phyloP scores from a whole-genome alignment of 2,888 invertebrate species.

The Saturnia japonica region DNA sequence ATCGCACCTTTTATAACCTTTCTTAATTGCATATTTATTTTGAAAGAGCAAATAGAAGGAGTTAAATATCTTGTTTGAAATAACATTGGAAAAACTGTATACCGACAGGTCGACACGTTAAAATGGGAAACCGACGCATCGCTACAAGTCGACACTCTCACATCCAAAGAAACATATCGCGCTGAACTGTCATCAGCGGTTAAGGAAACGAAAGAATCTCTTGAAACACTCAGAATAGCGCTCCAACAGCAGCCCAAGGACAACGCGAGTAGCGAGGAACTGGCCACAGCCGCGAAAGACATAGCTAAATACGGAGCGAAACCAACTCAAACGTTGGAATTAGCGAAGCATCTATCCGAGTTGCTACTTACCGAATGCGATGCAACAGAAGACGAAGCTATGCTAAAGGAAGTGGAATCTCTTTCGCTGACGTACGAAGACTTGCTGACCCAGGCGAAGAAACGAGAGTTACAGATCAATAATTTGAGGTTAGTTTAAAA shows the following conservation, averaged over 20 bases:
- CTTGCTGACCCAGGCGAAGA: slow-evolving; percentile 86
- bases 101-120: slow-evolving; percentile 86
- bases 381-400: slow-evolving; percentile 85
- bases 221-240: slow-evolving; percentile 85
- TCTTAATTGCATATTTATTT: not conserved
- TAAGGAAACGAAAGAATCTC: slow-evolving; percentile 85
- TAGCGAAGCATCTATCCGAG: slow-evolving; percentile 90
- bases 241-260: slow-evolving; percentile 62
- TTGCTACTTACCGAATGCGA: slow-evolving; percentile 88
- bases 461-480: slow-evolving; percentile 88
- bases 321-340: slow-evolving; percentile 90
- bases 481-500: slow-evolving; percentile 86
- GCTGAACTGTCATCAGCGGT: slow-evolving; percentile 89
- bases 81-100: not conserved
- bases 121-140: slow-evolving; percentile 89
- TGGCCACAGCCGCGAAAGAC: slow-evolving; percentile 85
- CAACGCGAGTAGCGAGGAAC: slow-evolving; percentile 81
- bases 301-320: slow-evolving; percentile 89
- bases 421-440: slow-evolving; percentile 86
- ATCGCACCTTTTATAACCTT: no score
- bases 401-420: slow-evolving; percentile 84
- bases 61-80: not conserved
- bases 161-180: slow-evolving; percentile 91
- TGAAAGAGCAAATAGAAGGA: not conserved
- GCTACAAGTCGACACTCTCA: slow-evolving; percentile 92